These are phyloP conservation scores for Ptychadena robeensis DNA, from an alignment of 2,797 vertebrate species.

Conservation along the genomic window DNA sequence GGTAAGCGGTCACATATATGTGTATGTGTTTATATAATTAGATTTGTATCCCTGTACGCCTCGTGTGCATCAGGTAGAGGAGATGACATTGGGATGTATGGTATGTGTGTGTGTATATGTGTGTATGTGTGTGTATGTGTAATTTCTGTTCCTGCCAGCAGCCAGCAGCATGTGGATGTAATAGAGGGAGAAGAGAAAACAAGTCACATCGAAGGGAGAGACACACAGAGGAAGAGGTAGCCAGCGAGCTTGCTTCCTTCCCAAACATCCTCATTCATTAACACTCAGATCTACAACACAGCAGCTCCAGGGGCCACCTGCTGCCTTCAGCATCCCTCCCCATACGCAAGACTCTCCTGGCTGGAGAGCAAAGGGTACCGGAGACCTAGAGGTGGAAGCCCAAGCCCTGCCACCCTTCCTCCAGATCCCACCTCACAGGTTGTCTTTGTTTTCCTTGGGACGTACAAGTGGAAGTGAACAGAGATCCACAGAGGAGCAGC, in stretches of 20 bases:
- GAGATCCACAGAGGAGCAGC: slow-evolving; percentile 55
- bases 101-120: not conserved
- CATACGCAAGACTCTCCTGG: not conserved
- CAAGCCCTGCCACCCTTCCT: slow-evolving; percentile 2
- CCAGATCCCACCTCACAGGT: slow-evolving; percentile 49
- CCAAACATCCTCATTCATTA: slow-evolving; percentile 54
- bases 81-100: slow-evolving; percentile 20
- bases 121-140: slow-evolving; percentile 7
- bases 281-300: slow-evolving; percentile 49
- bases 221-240: slow-evolving; percentile 40
- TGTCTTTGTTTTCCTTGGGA: slow-evolving; percentile 57
- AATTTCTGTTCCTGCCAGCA: slow-evolving; percentile 52
- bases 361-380: slow-evolving; percentile 34
- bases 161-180: slow-evolving; percentile 57
- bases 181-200: slow-evolving; percentile 29
- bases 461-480: slow-evolving; percentile 50
- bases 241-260: slow-evolving; percentile 35
- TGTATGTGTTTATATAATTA: slow-evolving; percentile 9
- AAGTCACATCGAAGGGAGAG: slow-evolving; percentile 42
- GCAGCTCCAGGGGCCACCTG: slow-evolving; percentile 55
- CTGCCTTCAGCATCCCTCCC: slow-evolving; percentile 19
- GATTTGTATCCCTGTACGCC: slow-evolving; percentile 2
- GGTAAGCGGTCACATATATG: not conserved
- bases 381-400: slow-evolving; percentile 41
- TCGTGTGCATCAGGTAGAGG: slow-evolving; percentile 33